Base-by-base conservation (phyloP, 2,888 invertebrate genomes). In the Conus canariensis region DNA sequence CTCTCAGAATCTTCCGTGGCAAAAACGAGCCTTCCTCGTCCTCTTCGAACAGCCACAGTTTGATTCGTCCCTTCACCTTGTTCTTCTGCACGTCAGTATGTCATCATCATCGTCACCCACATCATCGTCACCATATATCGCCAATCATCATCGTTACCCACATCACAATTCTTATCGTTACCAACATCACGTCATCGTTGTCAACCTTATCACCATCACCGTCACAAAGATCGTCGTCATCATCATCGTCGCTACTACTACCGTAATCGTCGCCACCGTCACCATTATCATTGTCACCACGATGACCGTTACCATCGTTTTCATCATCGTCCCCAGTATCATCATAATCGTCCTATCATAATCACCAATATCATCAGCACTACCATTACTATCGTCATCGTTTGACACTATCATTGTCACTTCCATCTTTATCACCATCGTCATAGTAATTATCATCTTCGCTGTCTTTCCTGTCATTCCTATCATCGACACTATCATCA, bases 41-140 rank as follows among this genome's bases (percentile, higher is more conserved):
- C 56, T 85, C 60, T 60, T 85, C 85, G 25, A 85, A 85, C 60
- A 85, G 60, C 85, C 85, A 85, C 64, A 85, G 85, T 25, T 60
- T 59, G 25, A 85, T 22, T 12, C 74, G 67, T 30, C 74, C 70
- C 19, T 70, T 60, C 70, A 16, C n/a, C 56, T 45, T 45, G 3
- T 67, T 7, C 12, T 45, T 60, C 74, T 67, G 70, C 45, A 60
- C 45, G 45, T 2, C 19, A 83, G 58, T 83, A 22, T 59, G 19
- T 9, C 30, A 30, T 83, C 22, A 6, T 45, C 60, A 64, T 64
- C 60, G 60, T 64, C 60, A 64, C 16, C 16, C 60, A 64, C 7
- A 7, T 64, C 60, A 64, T 64, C 60, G 60, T 64, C 60, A 64
- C 16, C 16, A 64, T 16, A 64, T 1, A 30, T 64, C 60, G 60